Percentiles rank a stretch among this genome's conserved stretches.
Evolutionary conservation across 2,113 vertebrate genomes (phyloP).

Genomic region (Dendropsophus ebraccatus): DNA sequence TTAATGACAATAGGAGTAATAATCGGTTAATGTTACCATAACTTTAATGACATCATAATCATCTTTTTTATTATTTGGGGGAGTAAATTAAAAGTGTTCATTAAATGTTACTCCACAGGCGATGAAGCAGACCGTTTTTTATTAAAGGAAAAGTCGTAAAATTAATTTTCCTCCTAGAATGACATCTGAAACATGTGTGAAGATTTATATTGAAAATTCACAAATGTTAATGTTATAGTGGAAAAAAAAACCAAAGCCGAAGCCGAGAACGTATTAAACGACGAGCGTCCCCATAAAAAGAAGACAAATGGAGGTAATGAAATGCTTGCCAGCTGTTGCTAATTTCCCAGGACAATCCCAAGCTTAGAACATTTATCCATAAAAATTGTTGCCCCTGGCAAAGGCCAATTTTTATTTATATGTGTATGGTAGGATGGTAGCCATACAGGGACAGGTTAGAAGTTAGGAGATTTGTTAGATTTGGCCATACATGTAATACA

Average conservation of each 20-base stretch:
- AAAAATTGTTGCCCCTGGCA: not conserved
- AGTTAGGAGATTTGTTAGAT: not conserved
- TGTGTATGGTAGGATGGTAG: not conserved
- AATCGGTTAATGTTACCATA: slow-evolving; percentile 54
- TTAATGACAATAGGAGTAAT: slow-evolving; percentile 44
- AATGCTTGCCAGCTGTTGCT: slow-evolving; percentile 34
- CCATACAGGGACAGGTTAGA: not conserved
- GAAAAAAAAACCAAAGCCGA: slow-evolving; percentile 7
- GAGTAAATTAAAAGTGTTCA: slow-evolving; percentile 55
- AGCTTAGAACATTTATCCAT: not conserved
- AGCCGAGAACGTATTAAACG: slow-evolving; percentile 8
- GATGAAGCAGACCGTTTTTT: slow-evolving; percentile 47
- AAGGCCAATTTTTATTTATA: not conserved
- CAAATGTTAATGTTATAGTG: slow-evolving; percentile 38
- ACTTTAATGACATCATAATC: slow-evolving; percentile 49
- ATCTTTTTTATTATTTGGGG: slow-evolving; percentile 44
- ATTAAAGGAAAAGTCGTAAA: slow-evolving; percentile 52
- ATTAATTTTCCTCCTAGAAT: slow-evolving; percentile 18
- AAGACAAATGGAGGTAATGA: slow-evolving; percentile 30
- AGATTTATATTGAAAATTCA: slow-evolving; percentile 46
- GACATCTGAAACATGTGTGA: slow-evolving; percentile 44
- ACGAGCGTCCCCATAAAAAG: slow-evolving; percentile 20
- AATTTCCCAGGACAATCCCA: slow-evolving; percentile 6
- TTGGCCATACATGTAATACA: not conserved
- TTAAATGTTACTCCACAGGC: slow-evolving; percentile 53